Conservation (phyloP, 1,140 invertebrate genomes). For the Saccostrea cuccullata region DNA sequence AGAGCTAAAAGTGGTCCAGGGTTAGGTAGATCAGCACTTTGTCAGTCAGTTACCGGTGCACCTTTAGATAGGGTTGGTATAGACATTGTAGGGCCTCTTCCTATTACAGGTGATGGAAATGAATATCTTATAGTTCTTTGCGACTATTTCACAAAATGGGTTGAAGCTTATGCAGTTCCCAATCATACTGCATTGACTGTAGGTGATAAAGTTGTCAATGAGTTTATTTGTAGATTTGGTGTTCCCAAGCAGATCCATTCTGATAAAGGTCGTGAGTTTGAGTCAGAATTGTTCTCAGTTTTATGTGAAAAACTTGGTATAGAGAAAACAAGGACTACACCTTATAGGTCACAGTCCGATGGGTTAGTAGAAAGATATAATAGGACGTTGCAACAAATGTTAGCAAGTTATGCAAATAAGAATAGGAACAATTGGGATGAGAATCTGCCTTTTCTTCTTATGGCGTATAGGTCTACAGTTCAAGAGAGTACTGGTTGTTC, state of each 20-base stretch:
- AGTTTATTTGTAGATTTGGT: conserved; percentile 71
- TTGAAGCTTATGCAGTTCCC: too few species aligned
- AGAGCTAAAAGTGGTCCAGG: conserved; percentile 49
- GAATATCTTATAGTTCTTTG: too few species aligned
- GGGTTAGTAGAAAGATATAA: conserved; percentile 66
- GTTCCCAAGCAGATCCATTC: conserved; percentile 72
- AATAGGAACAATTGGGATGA: conserved; percentile 26
- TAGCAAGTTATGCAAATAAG: conserved; percentile 43
- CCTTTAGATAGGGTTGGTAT: conserved; percentile 32
- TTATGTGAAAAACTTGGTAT: conserved; percentile 58
- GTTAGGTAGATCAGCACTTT: conserved; percentile 38
- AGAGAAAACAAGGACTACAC: conserved; percentile 58
- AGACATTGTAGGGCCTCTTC: conserved; percentile 49
- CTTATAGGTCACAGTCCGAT: conserved; percentile 61
- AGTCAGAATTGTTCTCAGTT: conserved; percentile 57
- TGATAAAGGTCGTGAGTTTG: conserved; percentile 73
- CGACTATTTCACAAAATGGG: too few species aligned
- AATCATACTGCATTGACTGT: neutral
- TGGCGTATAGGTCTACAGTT: conserved; percentile 47
- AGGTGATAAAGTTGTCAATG: conserved; percentile 56
- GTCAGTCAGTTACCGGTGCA: neutral
- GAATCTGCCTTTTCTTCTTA: conserved; percentile 50
- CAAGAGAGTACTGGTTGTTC: conserved; percentile 55
- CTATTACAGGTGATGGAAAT: neutral
- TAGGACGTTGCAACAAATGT: conserved; percentile 54